Evolutionary conservation across 2,888 invertebrate genomes (phyloP).

Genomic region (Erebia aethiops): DNA sequence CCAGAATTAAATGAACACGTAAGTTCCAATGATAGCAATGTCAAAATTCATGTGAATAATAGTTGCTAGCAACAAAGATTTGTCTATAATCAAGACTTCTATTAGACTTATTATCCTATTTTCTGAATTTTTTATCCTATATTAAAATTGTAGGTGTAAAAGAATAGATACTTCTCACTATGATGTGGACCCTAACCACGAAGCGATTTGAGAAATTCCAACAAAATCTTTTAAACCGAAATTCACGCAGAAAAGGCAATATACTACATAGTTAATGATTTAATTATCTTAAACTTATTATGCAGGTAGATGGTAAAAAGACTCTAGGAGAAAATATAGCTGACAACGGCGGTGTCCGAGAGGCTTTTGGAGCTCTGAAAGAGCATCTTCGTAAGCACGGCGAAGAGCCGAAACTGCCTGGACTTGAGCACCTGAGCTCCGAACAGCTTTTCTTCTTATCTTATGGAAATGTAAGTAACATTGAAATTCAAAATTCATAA

Average conservation of each 20-base stretch:
- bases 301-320: constrained; percentile 88
- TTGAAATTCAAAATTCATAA: neutral
- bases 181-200: too few relatives aligned
- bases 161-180: too few relatives aligned
- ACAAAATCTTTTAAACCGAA: too few relatives aligned
- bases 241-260: too few relatives aligned
- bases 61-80: too few relatives aligned
- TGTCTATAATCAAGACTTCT: too few relatives aligned
- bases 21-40: constrained; percentile 49
- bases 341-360: constrained; percentile 91
- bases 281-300: neutral
- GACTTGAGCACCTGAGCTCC: constrained; percentile 86
- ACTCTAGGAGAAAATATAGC: constrained; percentile 93
- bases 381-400: constrained; percentile 80
- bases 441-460: constrained; percentile 92
- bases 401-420: constrained; percentile 86
- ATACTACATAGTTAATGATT: too few relatives aligned
- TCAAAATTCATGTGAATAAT: neutral
- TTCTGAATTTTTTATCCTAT: too few relatives aligned
- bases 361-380: constrained; percentile 87
- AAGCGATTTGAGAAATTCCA: too few relatives aligned
- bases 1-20: constrained; percentile 85
- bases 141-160: too few relatives aligned
- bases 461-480: constrained; percentile 88
- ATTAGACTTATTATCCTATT: too few relatives aligned